phyloP scores from a whole-genome alignment of 2,888 invertebrate genomes.

The Ormyrus nitidulus region DNA sequence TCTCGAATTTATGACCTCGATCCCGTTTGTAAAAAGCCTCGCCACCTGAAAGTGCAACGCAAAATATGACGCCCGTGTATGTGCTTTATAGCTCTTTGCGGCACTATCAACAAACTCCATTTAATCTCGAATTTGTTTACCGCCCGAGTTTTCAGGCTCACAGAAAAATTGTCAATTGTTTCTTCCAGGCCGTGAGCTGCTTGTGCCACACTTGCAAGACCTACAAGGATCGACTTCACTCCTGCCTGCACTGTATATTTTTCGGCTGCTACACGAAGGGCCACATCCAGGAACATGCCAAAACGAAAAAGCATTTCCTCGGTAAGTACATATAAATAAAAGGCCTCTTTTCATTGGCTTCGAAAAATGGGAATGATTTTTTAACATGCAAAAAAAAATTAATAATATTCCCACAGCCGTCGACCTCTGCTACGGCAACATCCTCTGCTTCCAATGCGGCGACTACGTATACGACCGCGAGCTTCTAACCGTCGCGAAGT shows the following conservation, averaged over 20 bases:
- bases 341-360: conserved; percentile 18
- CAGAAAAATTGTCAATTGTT: no score
- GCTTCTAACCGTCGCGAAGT: conserved; percentile 71
- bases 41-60: not conserved
- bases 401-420: conserved; percentile 78
- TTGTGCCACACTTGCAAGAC: conserved; percentile 89
- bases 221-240: conserved; percentile 87
- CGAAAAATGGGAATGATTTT: not conserved
- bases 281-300: conserved; percentile 92
- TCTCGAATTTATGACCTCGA: conserved; percentile 20
- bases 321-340: conserved; percentile 71
- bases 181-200: conserved; percentile 85
- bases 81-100: not conserved
- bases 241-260: conserved; percentile 93
- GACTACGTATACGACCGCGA: conserved; percentile 95
- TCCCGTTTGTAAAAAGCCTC: conserved; percentile 1
- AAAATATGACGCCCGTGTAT: not conserved
- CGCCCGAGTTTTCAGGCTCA: not conserved
- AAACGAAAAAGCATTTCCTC: conserved; percentile 87
- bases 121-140: not conserved
- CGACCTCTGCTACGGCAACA: conserved; percentile 91
- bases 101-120: conserved; percentile 3
- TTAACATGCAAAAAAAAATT: no score
- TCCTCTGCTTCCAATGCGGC: conserved; percentile 92
- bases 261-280: conserved; percentile 90